phyloP scores from a whole-genome alignment of 2,888 invertebrate genomes.

The Brachyptera putata region DNA sequence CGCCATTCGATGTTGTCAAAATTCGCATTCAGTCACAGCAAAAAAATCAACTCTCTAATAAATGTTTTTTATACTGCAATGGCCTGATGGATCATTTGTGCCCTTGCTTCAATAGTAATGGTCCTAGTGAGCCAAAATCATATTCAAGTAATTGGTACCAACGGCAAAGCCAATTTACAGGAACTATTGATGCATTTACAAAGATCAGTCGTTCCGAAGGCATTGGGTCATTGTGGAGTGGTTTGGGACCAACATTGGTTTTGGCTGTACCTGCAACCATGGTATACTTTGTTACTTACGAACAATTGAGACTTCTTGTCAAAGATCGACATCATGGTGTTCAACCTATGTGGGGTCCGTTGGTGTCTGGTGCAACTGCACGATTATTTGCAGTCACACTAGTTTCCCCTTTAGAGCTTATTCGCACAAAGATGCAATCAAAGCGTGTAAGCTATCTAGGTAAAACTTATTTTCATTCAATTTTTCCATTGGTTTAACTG shows the following conservation, averaged over 20 bases:
- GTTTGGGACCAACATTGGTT: slow-evolving; percentile 91
- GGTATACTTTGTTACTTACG: slow-evolving; percentile 95
- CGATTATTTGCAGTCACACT: slow-evolving; percentile 76
- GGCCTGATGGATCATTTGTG: slow-evolving; percentile 98
- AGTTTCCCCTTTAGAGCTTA: slow-evolving; percentile 92
- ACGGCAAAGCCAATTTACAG: slow-evolving; percentile 62
- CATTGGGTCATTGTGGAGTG: slow-evolving; percentile 89
- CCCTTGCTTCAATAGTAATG: slow-evolving; percentile 44
- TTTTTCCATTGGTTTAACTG: neutral
- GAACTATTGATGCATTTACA: slow-evolving; percentile 77
- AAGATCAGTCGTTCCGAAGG: slow-evolving; percentile 92
- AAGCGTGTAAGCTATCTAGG: slow-evolving; percentile 78
- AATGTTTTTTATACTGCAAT: slow-evolving; percentile 95
- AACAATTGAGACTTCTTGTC: slow-evolving; percentile 70
- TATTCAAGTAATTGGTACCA: neutral
- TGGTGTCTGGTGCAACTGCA: slow-evolving; percentile 81
- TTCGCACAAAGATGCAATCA: slow-evolving; percentile 98
- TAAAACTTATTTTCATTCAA: slow-evolving; percentile 41
- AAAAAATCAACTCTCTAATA: slow-evolving; percentile 72
- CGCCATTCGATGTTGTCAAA: slow-evolving; percentile 98
- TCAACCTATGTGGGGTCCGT: slow-evolving; percentile 56
- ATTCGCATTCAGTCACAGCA: slow-evolving; percentile 94
- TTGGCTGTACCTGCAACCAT: slow-evolving; percentile 96
- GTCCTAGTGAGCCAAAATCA: neutral
- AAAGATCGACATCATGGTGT: slow-evolving; percentile 50